A percentile compares a stretch with the other conserved stretches of the same genome.
phyloP scores from a whole-genome alignment of 2,888 invertebrate species.

The Tanaodytes sp. region DNA sequence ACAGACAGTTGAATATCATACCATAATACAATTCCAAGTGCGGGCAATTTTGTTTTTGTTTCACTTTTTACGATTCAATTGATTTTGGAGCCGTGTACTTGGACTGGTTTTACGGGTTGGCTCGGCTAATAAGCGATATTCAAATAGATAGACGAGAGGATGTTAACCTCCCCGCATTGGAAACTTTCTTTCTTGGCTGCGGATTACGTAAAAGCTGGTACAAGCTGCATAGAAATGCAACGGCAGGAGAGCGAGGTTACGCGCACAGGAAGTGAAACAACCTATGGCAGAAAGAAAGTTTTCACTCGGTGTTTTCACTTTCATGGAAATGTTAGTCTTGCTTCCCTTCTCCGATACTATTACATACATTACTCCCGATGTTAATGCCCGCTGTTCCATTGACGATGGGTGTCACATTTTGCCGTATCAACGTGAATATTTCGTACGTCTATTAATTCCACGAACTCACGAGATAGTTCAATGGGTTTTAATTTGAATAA shows the following conservation, averaged over 20 bases:
- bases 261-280: conserved; percentile 73
- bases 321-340: conserved; percentile 69
- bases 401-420: conserved; percentile 50
- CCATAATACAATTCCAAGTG: too few relatives aligned
- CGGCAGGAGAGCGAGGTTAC: conserved; percentile 67
- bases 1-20: too few relatives aligned
- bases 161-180: conserved; percentile 70
- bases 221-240: conserved; percentile 70
- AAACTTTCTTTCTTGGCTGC: conserved; percentile 71
- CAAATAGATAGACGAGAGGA: conserved; percentile 64
- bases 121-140: conserved; percentile 59
- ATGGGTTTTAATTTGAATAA: too few relatives aligned
- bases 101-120: conserved; percentile 55
- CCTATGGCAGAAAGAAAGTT: conserved; percentile 71
- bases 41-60: too few relatives aligned
- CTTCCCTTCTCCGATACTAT: conserved; percentile 58
- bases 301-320: conserved; percentile 72
- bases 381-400: conserved; percentile 59
- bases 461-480: too few relatives aligned
- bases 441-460: too few relatives aligned
- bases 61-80: too few relatives aligned
- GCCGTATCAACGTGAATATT: conserved; percentile 40
- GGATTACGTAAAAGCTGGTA: conserved; percentile 69
- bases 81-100: conserved; percentile 54
- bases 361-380: conserved; percentile 61